Base-by-base conservation (phyloP, 2,113 vertebrate species). In the Erythrocercus mccallii region DNA sequence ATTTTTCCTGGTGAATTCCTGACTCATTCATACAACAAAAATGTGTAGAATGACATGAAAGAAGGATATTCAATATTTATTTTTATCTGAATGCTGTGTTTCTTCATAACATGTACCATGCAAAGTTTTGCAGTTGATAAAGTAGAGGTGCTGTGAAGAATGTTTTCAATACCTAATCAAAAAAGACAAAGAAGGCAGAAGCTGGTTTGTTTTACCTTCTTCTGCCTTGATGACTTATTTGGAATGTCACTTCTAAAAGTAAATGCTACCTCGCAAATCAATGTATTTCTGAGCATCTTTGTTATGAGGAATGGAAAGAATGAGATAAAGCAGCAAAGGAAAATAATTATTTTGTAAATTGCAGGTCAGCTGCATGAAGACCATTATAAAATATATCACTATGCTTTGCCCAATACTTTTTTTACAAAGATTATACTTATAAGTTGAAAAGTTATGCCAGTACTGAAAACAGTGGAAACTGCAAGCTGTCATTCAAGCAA, bases 341-440 rank as follows among this genome's bases (percentile, higher is more conserved):
- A 96, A 70, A 70, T 47, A 91, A 95, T 96, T 96, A 78, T 94
- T 97, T 94, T 81, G 92, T 82, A 96, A 95, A 90, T 58, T 96
- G 57, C 64, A 92, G 89, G 95, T 97, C 95, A 97, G 88, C 84
- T 95, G 91, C 79, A 90, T 94, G 78, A 81, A 95, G 27, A 87
- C 68, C 61, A 45, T 83, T 77, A 89, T 83, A 92, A 96, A 96
- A 94, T 92, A 31, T 24, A 96, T 90, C 54, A 58, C 27, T 81
- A 51, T 48, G 48, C 44, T 90, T 95, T 96, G 23, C 42, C 69
- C 48, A 54, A 72, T 6, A 40, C 54, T 24, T 73, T 94, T 92
- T 92, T 96, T 87, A 94, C 83, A 94, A 95, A 96, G 57, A 86
- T 93, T 82, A 94, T 94, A 95, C 42, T 92, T 88, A 94, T 56